Evolutionary conservation across 2,888 invertebrate genomes (phyloP), one percentile per base, ranked within the genome.

Genomic region (Hypena proboscidalis): DNA sequence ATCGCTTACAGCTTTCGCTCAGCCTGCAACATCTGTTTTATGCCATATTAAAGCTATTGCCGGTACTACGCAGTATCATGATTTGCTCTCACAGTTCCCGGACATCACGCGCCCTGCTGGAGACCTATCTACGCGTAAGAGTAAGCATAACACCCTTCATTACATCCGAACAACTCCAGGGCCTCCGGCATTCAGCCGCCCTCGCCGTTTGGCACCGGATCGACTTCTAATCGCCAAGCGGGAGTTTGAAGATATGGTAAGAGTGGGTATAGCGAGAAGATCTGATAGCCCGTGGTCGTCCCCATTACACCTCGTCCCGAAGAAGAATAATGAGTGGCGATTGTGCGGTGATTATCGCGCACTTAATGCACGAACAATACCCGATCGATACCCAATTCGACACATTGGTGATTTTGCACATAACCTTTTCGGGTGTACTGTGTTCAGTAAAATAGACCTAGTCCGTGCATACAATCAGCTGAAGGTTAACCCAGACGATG

Each of bases 191-290:
- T 42, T 48, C 0, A 37, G 45, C 6, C 44, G 43, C 13, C 63
- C 70, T 2, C 58, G 64, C 4, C 53, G 67, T 1, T 37, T 71
- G 0, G 65, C 62, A 0, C 69, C 67, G 0, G 51, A 65, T 8
- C 49, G 47, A 29, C 33, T 61, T 1, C 10, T 21, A 9, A 42
- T 39, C 0, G 67, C 66, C 7, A 20, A 21, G 5, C 20, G 19
- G n/a, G 20, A 21, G 11, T 31, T 31, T 4, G 9, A 33, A 4
- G 8, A 21, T 2, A 33, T 33, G 33, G 0, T 33, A 2, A 1
- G 4, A 1, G 3, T 1, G 2, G 33, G 22, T 9, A 14, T 6
- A 3, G 33, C 33, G 1, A 2, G 33, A 2, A 13, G 14, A 3
- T 33, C 22, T 0, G 14, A 33, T 2, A 33, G 33, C 5, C 30